These are phyloP conservation scores for Prosopocoilus inquinatus DNA, from an alignment of 2,888 invertebrate genomes.

Conservation along the genomic window DNA sequence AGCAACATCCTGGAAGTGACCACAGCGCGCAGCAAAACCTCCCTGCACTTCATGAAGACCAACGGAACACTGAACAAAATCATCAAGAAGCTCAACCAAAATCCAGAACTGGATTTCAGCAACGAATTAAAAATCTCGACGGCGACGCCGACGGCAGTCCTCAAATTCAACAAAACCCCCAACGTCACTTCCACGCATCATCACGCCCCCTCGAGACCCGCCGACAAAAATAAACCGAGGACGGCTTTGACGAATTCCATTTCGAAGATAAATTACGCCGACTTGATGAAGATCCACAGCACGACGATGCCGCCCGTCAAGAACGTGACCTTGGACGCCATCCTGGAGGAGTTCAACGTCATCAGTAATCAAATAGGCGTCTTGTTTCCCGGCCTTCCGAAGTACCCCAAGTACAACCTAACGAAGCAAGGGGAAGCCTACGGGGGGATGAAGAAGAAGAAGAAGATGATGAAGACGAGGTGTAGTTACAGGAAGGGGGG, in stretches of 20 bases:
- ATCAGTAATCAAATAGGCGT: constrained; percentile 11
- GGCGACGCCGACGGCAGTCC: neutral
- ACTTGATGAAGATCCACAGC: constrained; percentile 7
- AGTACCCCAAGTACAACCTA: constrained; percentile 14
- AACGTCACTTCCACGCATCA: too few relatives aligned
- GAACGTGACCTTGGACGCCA: constrained; percentile 7
- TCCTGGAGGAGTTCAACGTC: constrained; percentile 11
- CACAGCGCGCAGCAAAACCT: neutral
- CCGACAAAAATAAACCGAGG: too few relatives aligned
- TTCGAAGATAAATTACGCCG: constrained; percentile 12
- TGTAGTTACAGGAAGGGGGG: constrained; percentile 45
- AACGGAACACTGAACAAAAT: constrained; percentile 19
- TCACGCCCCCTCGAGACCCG: too few relatives aligned
- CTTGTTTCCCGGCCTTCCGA: constrained; percentile 6
- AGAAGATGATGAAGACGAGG: neutral
- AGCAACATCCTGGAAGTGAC: constrained; percentile 21
- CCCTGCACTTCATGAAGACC: constrained; percentile 7
- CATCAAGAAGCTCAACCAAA: constrained; percentile 23
- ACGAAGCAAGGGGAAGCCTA: constrained; percentile 3
- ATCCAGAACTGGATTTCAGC: constrained; percentile 24
- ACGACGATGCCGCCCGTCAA: constrained; percentile 10
- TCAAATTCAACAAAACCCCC: neutral
- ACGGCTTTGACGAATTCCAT: too few relatives aligned
- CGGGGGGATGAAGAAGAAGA: neutral
- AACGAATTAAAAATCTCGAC: constrained; percentile 14